A percentile compares a stretch with the other conserved stretches of the same genome.
phyloP scores from a whole-genome alignment of 1,140 invertebrate species.

The Zaprionus capensis region DNA sequence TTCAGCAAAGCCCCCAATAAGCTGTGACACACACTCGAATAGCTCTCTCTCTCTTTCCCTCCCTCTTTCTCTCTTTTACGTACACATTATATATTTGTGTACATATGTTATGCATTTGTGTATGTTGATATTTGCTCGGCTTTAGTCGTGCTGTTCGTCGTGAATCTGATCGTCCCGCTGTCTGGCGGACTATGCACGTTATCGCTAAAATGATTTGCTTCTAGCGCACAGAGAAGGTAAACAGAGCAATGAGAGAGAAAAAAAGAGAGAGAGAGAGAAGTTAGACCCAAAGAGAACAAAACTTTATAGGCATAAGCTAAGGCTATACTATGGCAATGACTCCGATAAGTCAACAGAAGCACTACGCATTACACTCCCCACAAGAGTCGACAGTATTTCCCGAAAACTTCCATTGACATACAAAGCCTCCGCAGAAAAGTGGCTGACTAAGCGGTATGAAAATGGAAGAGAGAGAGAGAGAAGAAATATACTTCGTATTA shows the following conservation, averaged over 20 bases:
- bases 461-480: background rate
- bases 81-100: background rate
- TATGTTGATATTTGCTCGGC: constrained; percentile 11
- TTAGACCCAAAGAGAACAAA: background rate
- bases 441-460: constrained; percentile 18
- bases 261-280: background rate
- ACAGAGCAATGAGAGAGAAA: constrained; percentile 13
- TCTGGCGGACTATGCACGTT: constrained; percentile 36
- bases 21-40: background rate
- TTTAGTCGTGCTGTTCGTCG: background rate
- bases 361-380: background rate
- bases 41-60: background rate
- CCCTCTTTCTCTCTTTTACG: too few relatives aligned
- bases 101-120: background rate
- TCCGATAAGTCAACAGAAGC: constrained; percentile 31
- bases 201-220: constrained; percentile 33
- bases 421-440: background rate
- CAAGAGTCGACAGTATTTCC: background rate
- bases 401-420: background rate
- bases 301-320: background rate
- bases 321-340: constrained; percentile 16
- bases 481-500: constrained; percentile 3
- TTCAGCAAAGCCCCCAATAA: background rate
- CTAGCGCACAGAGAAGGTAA: constrained; percentile 41
- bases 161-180: constrained; percentile 34